phyloP scores from a whole-genome alignment of 2,113 vertebrate species.

The Uropsilus gracilis region DNA sequence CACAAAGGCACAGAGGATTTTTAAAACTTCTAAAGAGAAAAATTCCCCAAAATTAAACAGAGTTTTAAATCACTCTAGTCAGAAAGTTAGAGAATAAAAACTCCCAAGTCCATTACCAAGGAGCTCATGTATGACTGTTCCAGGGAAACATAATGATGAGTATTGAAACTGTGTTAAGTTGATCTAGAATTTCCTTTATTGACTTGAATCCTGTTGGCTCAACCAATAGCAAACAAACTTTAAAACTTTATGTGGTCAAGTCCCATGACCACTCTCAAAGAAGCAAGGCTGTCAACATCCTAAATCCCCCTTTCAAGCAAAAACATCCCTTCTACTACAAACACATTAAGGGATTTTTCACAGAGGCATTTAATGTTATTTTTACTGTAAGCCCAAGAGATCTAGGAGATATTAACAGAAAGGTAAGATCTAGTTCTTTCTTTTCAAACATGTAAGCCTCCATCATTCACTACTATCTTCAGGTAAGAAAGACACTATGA shows the following conservation, averaged over 20 bases:
- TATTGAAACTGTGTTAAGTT: background rate
- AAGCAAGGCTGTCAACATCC: rapidly evolving
- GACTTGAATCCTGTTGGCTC: background rate
- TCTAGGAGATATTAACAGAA: background rate
- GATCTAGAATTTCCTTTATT: background rate
- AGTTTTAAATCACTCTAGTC: background rate
- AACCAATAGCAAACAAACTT: background rate
- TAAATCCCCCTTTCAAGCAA: background rate
- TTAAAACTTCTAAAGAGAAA: background rate
- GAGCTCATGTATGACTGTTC: background rate
- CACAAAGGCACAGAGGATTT: background rate
- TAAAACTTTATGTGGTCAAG: background rate
- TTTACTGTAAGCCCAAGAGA: background rate
- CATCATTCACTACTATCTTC: background rate
- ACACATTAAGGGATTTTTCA: background rate
- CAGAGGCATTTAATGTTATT: background rate
- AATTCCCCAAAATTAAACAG: background rate
- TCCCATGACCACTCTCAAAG: background rate
- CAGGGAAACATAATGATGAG: background rate
- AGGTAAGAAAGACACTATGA: background rate
- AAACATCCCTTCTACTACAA: background rate
- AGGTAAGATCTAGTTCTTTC: background rate
- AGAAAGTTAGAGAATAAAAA: background rate
- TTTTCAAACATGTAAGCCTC: background rate
- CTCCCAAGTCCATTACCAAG: background rate